These are phyloP conservation scores for Lasioglossum malachurum DNA, from an alignment of 2,888 invertebrate species.

Conservation along the genomic window DNA sequence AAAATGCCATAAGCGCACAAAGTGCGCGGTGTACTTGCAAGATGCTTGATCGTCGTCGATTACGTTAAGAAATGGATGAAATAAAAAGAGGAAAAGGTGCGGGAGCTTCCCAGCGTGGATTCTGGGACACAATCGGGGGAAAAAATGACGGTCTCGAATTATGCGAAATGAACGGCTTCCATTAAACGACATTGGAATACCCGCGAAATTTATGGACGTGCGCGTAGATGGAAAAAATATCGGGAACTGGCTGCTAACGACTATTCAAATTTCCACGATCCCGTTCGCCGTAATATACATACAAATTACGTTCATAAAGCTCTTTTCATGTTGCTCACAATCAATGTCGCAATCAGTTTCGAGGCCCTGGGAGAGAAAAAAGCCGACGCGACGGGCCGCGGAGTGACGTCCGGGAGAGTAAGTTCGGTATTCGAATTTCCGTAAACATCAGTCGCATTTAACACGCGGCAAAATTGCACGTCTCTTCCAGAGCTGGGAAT, in stretches of 20 bases:
- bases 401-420: not conserved
- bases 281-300: slow-evolving; percentile 26
- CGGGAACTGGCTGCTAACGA: slow-evolving; percentile 25
- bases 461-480: slow-evolving; percentile 9
- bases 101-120: not conserved
- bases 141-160: not conserved
- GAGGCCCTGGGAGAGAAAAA: not conserved
- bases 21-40: not conserved
- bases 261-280: slow-evolving; percentile 18
- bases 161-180: not conserved
- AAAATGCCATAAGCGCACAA: not conserved
- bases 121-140: not conserved
- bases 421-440: not conserved
- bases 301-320: slow-evolving; percentile 16
- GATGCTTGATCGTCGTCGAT: not conserved
- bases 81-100: not conserved
- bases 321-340: slow-evolving; percentile 23
- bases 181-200: slow-evolving; percentile 10
- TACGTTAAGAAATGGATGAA: not conserved
- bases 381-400: not conserved
- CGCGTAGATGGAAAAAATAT: slow-evolving; percentile 10
- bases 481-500: slow-evolving; percentile 24
- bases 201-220: not conserved
- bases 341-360: slow-evolving; percentile 18
- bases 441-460: slow-evolving; percentile 24